These are phyloP conservation scores for Meda fulgida DNA, from an alignment of 2,797 vertebrate genomes.

Conservation along the genomic window DNA sequence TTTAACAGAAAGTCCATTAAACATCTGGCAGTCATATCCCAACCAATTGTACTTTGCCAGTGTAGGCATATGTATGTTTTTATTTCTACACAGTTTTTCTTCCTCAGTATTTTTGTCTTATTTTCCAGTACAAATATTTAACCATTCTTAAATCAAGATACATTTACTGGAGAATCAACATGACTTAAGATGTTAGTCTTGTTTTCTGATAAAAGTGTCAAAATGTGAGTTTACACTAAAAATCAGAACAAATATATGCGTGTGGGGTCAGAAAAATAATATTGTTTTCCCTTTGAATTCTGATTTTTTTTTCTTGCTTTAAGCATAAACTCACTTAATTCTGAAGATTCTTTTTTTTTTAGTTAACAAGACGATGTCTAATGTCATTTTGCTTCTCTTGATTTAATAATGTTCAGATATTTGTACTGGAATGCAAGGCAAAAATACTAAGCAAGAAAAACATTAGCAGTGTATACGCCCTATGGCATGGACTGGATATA, in stretches of 20 bases:
- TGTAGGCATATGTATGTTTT: not conserved
- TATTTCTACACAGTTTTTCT: not conserved
- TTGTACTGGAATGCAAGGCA: not conserved
- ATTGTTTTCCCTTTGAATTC: not conserved
- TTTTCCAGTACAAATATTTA: not conserved
- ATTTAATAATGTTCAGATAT: not conserved
- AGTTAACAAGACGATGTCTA: not conserved
- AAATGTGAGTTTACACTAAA: not conserved
- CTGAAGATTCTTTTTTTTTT: no score
- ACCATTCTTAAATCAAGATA: not conserved
- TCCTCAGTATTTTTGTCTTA: not conserved
- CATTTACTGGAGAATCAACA: not conserved
- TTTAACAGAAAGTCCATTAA: constrained; percentile 3
- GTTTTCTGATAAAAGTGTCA: not conserved
- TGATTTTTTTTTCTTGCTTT: not conserved
- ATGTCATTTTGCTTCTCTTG: not conserved
- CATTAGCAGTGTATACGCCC: not conserved
- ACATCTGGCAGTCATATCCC: not conserved
- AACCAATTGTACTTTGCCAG: not conserved
- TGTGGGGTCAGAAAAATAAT: not conserved
- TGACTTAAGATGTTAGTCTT: not conserved
- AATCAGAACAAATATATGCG: not conserved
- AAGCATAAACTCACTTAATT: not conserved
- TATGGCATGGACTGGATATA: not conserved
- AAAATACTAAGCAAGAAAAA: not conserved